These are phyloP conservation scores for Poeciliopsis presidionis DNA, from an alignment of 2,797 vertebrate genomes.

Conservation along the genomic window DNA sequence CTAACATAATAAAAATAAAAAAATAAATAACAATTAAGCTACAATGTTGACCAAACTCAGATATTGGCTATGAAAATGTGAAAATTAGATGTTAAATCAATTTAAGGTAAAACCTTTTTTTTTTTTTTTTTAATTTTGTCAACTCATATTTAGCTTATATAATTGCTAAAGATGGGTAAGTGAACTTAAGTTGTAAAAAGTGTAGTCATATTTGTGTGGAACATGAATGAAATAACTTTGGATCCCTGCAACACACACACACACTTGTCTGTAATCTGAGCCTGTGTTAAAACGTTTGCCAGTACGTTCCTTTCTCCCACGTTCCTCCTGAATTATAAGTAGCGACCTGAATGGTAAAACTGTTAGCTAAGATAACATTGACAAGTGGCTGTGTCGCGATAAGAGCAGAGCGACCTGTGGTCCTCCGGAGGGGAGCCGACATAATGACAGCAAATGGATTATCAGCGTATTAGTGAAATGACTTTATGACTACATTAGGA, in stretches of 20 bases:
- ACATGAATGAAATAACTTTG: constrained; percentile 1
- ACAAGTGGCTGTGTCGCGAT: background rate
- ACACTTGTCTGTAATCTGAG: background rate
- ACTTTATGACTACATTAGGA: background rate
- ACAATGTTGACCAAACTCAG: no score
- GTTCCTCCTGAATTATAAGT: constrained; percentile 27
- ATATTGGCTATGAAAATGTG: no score
- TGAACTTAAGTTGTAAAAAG: no score
- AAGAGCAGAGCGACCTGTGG: background rate
- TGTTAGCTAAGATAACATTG: constrained; percentile 7
- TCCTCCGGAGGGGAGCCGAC: background rate
- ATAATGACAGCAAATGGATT: background rate
- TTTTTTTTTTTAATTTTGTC: no score
- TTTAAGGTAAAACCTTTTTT: no score
- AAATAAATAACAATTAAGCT: no score
- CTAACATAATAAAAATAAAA: no score
- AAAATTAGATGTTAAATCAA: no score
- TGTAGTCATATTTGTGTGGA: background rate
- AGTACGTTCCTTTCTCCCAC: constrained; percentile 21
- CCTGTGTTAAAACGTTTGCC: constrained; percentile 36
- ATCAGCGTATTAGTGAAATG: background rate
- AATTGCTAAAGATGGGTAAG: no score
- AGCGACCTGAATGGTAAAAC: constrained; percentile 23
- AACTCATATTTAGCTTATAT: no score
- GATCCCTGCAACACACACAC: background rate